Percentiles rank a stretch among this genome's conserved stretches.
These are phyloP conservation scores for Apamea monoglypha DNA, from an alignment of 2,888 invertebrate species.

Conservation along the genomic window DNA sequence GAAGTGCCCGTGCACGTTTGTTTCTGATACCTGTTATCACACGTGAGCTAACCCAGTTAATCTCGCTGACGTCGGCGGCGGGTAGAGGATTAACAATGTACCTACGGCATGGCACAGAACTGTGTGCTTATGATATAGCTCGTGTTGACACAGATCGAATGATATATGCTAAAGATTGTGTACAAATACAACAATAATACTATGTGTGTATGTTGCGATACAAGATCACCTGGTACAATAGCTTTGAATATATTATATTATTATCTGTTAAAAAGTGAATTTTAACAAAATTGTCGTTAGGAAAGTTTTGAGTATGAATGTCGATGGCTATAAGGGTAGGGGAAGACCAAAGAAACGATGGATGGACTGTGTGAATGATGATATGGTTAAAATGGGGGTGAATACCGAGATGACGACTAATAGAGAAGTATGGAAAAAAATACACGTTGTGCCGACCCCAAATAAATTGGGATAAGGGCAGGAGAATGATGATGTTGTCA, in stretches of 20 bases:
- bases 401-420: no score
- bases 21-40: slow-evolving; percentile 64
- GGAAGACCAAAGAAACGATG: no score
- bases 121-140: slow-evolving; percentile 62
- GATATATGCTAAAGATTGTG: slow-evolving; percentile 40
- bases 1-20: slow-evolving; percentile 44
- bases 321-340: no score
- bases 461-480: no score
- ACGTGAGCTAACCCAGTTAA: slow-evolving; percentile 61
- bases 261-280: neutral
- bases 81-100: slow-evolving; percentile 69
- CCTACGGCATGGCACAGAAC: slow-evolving; percentile 56
- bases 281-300: no score
- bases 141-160: slow-evolving; percentile 53
- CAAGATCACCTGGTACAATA: slow-evolving; percentile 26
- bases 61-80: slow-evolving; percentile 62
- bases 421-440: no score
- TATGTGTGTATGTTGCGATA: slow-evolving; percentile 22
- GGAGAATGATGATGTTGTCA: no score
- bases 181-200: slow-evolving; percentile 39
- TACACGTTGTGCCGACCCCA: no score
- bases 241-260: slow-evolving; percentile 5
- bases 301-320: no score
- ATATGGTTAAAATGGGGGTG: no score
- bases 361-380: no score